Conservation (phyloP, 2,888 invertebrate genomes). For the Encarsia formosa region DNA sequence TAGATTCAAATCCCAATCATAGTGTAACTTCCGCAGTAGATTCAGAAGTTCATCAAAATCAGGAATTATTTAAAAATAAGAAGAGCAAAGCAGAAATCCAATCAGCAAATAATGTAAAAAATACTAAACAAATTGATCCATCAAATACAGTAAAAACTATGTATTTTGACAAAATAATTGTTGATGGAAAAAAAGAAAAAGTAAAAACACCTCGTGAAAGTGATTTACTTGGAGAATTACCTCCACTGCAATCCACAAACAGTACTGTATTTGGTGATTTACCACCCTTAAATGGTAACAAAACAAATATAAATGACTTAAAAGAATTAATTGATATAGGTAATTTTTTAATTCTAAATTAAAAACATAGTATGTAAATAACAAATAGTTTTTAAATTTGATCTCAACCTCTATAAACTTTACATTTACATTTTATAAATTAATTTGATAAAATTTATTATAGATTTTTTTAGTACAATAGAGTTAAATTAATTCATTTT, state of each 20-base stretch:
- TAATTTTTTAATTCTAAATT: slow-evolving; percentile 28
- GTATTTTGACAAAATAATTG: slow-evolving; percentile 47
- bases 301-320: slow-evolving; percentile 46
- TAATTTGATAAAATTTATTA: too few species aligned
- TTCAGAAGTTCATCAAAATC: slow-evolving; percentile 38
- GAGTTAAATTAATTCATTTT: neutral
- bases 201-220: slow-evolving; percentile 34
- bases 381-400: too few species aligned
- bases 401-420: too few species aligned
- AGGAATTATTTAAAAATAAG: slow-evolving; percentile 39
- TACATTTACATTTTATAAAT: too few species aligned
- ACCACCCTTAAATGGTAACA: slow-evolving; percentile 47
- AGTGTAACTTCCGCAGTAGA: slow-evolving; percentile 35
- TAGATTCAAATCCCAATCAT: slow-evolving; percentile 31
- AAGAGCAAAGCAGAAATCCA: slow-evolving; percentile 39
- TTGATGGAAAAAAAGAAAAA: slow-evolving; percentile 45
- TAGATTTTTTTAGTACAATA: too few species aligned
- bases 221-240: slow-evolving; percentile 39
- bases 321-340: slow-evolving; percentile 47
- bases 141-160: slow-evolving; percentile 43
- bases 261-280: slow-evolving; percentile 46
- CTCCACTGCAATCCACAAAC: slow-evolving; percentile 39
- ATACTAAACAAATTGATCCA: slow-evolving; percentile 35
- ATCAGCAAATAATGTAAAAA: slow-evolving; percentile 44
- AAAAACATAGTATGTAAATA: too few species aligned